These are phyloP conservation scores for Menura novaehollandiae DNA, from an alignment of 2,113 vertebrate genomes.

Conservation along the genomic window DNA sequence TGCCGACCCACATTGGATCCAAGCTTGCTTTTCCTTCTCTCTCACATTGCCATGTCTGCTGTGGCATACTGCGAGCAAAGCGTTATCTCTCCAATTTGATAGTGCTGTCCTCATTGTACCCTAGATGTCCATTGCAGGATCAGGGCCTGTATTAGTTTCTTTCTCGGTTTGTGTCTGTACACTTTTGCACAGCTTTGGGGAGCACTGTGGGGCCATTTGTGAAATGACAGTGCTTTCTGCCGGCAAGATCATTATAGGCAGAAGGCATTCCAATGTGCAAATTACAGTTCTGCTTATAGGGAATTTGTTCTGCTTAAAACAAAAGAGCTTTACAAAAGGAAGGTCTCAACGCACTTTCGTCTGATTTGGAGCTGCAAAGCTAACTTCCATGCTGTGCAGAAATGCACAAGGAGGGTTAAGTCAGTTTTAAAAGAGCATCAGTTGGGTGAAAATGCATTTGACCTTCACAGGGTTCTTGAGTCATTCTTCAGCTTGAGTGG, in stretches of 20 bases:
- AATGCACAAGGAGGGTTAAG: constrained; percentile 46
- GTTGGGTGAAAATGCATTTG: constrained; percentile 63
- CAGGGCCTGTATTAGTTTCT: neutral
- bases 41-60: neutral
- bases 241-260: neutral
- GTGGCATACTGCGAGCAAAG: neutral
- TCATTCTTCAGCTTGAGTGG: constrained; percentile 73
- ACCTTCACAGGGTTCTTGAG: constrained; percentile 68
- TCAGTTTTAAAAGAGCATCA: constrained; percentile 50
- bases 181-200: neutral
- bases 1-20: neutral
- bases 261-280: constrained; percentile 17
- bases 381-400: constrained; percentile 15
- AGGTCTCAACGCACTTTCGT: neutral
- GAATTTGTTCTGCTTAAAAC: constrained; percentile 34
- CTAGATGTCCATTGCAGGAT: neutral
- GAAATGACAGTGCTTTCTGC: constrained; percentile 33
- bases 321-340: neutral
- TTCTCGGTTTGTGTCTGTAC: neutral
- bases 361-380: constrained; percentile 9
- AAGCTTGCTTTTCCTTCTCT: neutral
- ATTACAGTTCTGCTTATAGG: constrained; percentile 10
- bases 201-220: constrained; percentile 18
- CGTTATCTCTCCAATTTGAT: neutral
- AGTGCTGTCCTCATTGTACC: neutral